These are phyloP conservation scores for Pristionchus japonicus DNA, from an alignment of 2,888 invertebrate genomes.

Conservation along the genomic window DNA sequence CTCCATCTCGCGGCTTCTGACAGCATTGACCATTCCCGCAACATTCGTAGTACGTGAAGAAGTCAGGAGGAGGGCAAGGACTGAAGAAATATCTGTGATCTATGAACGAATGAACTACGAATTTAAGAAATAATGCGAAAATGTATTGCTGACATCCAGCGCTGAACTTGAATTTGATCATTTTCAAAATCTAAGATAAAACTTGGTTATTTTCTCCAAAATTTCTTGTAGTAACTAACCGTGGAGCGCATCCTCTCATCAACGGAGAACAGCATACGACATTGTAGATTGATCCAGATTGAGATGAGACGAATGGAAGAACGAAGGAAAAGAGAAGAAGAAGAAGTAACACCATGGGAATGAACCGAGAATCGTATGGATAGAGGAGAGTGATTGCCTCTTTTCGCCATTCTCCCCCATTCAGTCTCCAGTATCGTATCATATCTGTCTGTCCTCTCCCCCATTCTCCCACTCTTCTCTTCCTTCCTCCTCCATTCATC, in stretches of 20 bases:
- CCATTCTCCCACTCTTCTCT: not conserved
- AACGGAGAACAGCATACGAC: slow-evolving; percentile 28
- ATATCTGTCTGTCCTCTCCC: not conserved
- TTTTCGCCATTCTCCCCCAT: slow-evolving; percentile 13
- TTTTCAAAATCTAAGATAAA: no score
- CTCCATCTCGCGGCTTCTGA: not conserved
- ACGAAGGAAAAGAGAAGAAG: not conserved
- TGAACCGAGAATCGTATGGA: not conserved
- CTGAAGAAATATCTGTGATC: no score
- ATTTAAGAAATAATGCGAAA: not conserved
- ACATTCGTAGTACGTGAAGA: slow-evolving; percentile 45
- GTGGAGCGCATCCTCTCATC: slow-evolving; percentile 42
- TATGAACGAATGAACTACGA: no score
- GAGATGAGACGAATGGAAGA: not conserved
- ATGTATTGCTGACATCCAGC: no score
- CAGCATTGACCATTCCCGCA: slow-evolving; percentile 39
- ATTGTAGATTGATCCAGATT: not conserved
- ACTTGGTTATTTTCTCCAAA: no score
- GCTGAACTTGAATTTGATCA: no score
- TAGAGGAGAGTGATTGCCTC: not conserved
- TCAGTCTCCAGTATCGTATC: slow-evolving; percentile 27
- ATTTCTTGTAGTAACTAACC: not conserved
- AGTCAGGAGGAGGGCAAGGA: slow-evolving; percentile 42
- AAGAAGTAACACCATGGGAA: not conserved
- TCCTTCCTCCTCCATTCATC: slow-evolving; percentile 11